Evolutionary conservation across 2,113 vertebrate genomes (phyloP).

Genomic region (Antechinus stuartii): DNA sequence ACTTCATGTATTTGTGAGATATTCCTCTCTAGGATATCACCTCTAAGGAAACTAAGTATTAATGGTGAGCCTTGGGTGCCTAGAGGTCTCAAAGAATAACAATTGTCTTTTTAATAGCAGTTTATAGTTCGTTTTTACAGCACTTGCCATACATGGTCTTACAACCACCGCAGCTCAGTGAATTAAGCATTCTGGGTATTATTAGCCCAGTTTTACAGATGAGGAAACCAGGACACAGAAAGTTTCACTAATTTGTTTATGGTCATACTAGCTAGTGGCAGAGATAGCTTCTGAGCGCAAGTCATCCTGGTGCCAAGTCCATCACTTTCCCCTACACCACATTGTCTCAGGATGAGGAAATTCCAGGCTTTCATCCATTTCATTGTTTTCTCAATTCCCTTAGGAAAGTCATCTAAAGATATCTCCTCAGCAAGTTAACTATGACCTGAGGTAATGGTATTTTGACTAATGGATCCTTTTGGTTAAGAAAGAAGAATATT

Average conservation of each 20-base stretch:
- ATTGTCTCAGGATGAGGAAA: background rate
- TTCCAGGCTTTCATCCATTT: background rate
- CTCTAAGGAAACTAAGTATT: background rate
- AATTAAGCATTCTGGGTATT: background rate
- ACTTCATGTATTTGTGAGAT: background rate
- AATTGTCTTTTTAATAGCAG: background rate
- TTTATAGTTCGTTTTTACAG: background rate
- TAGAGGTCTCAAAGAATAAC: background rate
- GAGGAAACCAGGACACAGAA: background rate
- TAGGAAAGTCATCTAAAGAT: background rate
- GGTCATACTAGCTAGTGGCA: background rate
- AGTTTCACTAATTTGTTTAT: background rate
- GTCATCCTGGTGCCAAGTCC: background rate
- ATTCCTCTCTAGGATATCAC: background rate
- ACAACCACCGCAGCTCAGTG: background rate
- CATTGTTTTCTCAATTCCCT: no score
- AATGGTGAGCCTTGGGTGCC: background rate
- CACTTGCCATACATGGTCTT: background rate
- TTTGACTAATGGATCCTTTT: background rate
- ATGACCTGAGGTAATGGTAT: background rate
- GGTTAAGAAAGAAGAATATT: background rate
- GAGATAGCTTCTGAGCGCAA: background rate
- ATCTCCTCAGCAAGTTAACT: background rate
- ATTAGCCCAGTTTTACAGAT: conserved; percentile 15
- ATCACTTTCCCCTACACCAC: background rate